Evolutionary conservation across 2,113 vertebrate genomes (phyloP).

Genomic region (Brachionichthys hirsutus): DNA sequence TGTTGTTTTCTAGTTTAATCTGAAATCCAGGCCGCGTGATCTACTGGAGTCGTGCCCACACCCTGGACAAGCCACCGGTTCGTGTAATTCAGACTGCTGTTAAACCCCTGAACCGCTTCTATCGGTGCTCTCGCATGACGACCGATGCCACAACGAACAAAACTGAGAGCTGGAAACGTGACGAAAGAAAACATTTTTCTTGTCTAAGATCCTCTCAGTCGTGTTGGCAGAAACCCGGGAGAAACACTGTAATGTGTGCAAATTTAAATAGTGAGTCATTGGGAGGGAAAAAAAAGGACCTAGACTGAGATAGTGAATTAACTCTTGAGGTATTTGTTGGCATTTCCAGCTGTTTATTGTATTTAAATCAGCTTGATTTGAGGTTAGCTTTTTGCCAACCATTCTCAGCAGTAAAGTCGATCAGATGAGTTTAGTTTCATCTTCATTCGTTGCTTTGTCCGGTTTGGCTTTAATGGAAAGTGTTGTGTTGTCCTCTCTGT

Average conservation of each 20-base stretch:
- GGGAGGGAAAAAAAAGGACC: too few relatives aligned
- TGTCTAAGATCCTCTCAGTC: slow-evolving; percentile 17
- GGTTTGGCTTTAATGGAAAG: background rate
- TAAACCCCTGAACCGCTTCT: background rate
- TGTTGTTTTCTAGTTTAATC: too few relatives aligned
- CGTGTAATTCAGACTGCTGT: background rate
- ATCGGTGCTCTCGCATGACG: slow-evolving; percentile 4
- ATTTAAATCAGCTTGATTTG: too few relatives aligned
- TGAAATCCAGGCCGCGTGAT: too few relatives aligned
- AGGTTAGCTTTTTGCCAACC: too few relatives aligned
- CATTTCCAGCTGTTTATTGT: too few relatives aligned
- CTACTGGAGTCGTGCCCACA: too few relatives aligned
- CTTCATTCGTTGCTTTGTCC: background rate
- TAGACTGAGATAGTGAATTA: too few relatives aligned
- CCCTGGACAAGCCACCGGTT: too few relatives aligned
- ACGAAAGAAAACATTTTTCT: slow-evolving; percentile 1
- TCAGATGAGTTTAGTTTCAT: slow-evolving; percentile 6
- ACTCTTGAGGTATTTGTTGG: too few relatives aligned
- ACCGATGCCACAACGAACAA: slow-evolving; percentile 16
- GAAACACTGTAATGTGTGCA: too few relatives aligned
- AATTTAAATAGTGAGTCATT: too few relatives aligned
- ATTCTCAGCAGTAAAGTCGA: slow-evolving; percentile 3
- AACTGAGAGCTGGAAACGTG: background rate
- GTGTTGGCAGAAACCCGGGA: slow-evolving; percentile 9
- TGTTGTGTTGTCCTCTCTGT: background rate